A percentile compares a stretch with the other conserved stretches of the same genome.
Evolutionary conservation across 2,113 vertebrate genomes (phyloP).

Genomic region (Podiceps cristatus): DNA sequence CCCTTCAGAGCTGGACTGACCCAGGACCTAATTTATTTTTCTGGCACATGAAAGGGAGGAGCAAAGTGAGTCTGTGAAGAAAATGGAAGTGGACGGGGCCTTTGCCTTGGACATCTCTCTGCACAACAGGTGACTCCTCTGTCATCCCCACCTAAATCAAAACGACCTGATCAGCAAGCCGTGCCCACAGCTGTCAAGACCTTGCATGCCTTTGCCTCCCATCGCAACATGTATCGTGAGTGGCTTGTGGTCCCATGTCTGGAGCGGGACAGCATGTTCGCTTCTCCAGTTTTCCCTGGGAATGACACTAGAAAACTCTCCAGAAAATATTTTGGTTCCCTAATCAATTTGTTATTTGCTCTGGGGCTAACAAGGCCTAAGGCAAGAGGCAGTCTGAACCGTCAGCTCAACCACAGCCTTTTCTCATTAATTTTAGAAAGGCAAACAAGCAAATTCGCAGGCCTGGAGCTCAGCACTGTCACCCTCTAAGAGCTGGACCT

Average conservation of each 20-base stretch:
- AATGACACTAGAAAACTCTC: background rate
- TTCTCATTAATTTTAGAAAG: background rate
- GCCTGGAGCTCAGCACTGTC: background rate
- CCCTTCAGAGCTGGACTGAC: background rate
- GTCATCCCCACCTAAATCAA: background rate
- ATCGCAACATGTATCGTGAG: rapidly evolving
- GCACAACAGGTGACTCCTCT: background rate
- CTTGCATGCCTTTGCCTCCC: background rate
- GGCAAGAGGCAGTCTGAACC: background rate
- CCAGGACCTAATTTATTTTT: background rate
- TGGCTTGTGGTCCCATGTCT: rapidly evolving
- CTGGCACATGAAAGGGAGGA: background rate
- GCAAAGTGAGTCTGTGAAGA: background rate
- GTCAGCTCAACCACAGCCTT: background rate
- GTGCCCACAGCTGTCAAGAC: background rate
- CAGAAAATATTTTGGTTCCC: background rate
- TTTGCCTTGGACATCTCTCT: background rate
- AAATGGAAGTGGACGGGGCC: background rate
- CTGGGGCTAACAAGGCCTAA: background rate
- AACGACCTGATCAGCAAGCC: background rate
- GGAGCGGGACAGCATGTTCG: rapidly evolving
- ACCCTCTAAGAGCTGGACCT: background rate
- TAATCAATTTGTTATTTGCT: background rate
- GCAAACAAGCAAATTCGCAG: rapidly evolving
- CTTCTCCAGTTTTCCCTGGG: background rate